Evolutionary conservation across 2,113 vertebrate species (phyloP).

Genomic region (Callorhinus ursinus): DNA sequence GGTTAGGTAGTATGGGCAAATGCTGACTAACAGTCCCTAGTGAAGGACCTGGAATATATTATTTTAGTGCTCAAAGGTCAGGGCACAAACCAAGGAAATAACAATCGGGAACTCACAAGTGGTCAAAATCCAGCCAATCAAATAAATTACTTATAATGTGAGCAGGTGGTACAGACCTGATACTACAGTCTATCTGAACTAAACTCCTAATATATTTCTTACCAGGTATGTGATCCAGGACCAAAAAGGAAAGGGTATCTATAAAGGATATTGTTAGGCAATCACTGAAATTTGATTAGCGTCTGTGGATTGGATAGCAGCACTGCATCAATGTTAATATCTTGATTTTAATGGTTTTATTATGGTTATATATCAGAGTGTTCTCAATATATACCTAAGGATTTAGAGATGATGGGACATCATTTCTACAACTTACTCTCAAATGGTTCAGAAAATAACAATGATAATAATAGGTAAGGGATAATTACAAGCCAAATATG

Average conservation of each 20-base stretch:
- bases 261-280: neutral
- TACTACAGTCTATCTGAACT: neutral
- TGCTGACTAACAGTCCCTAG: neutral
- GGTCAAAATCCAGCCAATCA: neutral
- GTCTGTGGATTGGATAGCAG: neutral
- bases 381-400: neutral
- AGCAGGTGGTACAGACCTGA: neutral
- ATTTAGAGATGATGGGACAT: neutral
- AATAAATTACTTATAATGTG: neutral
- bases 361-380: neutral
- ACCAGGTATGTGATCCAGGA: neutral
- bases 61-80: neutral
- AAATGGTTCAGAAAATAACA: slow-evolving; percentile 39
- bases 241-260: neutral
- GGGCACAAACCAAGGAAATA: neutral
- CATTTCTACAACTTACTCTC: slow-evolving; percentile 16
- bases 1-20: neutral
- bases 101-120: neutral
- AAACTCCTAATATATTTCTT: slow-evolving; percentile 4
- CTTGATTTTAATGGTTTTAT: neutral
- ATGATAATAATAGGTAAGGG: neutral
- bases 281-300: neutral
- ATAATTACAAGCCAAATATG: slow-evolving; percentile 8
- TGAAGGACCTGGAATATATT: neutral
- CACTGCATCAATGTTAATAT: neutral